Base-by-base conservation (phyloP, 23 tunicate genomes). In the Ascidia mentula region DNA sequence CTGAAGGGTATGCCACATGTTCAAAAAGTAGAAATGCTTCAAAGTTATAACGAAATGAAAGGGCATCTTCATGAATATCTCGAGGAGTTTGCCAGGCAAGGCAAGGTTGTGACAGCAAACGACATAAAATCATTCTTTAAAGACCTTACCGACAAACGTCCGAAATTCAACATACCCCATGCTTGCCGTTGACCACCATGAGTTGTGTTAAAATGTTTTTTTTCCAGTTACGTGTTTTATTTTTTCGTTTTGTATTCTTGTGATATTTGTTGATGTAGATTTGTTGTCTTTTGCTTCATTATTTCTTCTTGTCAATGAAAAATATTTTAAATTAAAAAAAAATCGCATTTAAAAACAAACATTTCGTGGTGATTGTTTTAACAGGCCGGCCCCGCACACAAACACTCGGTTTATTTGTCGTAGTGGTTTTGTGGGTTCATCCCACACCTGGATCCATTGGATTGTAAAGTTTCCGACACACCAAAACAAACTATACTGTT, bases 1-100 rank as follows among this genome's bases (percentile, higher is more conserved):
- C 53, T 90, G 59, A 74, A 85, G 22, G 81, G 80, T 33, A 81
- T 91, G 90, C 70, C 85, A 37, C 59, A 74, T n/a, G 77, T 82
- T 9, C 82, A 87, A 1, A 86, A 86, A 74, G 84, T 91, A 0
- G 90, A 91, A 42, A 88, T 91, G 82, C 77, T 91, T 0, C 86
- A 71, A 33, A 90, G 97, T 2, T 91, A 83, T 60, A 78, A 86
- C 79, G 88, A 91, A 24, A 86, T 91, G 84, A 91, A 86, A 77
- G 84, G 60, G 0, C 77, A 42, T 34, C 46, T 91, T 31, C 72
- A 72, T 40, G 81, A 86, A 33, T 82, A 72, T 72, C 70, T 86
- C n/a, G 77, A 42, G 59, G 73, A 77, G 34, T 91, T 86, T 86
- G 97, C 87, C 31, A 86, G 86, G 8, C 84, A 86, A 61, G 90